Evolutionary conservation across 1,140 invertebrate species (phyloP).

Genomic region (Drosophila burlai): DNA sequence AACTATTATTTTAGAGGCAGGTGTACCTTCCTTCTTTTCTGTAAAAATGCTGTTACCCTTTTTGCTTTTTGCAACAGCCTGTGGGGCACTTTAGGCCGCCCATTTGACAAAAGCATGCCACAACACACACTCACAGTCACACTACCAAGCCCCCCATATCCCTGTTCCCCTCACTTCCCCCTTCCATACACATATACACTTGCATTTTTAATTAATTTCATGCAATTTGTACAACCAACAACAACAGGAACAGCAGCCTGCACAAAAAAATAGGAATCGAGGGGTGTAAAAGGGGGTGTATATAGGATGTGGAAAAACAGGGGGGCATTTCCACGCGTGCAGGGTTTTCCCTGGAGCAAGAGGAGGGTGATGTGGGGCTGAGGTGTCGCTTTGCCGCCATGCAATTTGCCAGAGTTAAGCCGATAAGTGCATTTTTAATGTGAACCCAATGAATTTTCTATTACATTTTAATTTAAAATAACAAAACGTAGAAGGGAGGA

Average conservation of each 20-base stretch:
- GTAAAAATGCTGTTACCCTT: conserved; percentile 6
- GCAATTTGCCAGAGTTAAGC: conserved; percentile 76
- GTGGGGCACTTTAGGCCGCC: conserved; percentile 76
- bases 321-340: conserved; percentile 1
- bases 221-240: conserved; percentile 71
- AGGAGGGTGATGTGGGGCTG: not conserved
- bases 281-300: conserved; percentile 13
- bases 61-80: conserved; percentile 60
- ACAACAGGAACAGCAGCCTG: conserved; percentile 28
- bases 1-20: conserved; percentile 11
- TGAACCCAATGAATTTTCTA: conserved; percentile 81
- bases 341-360: not conserved
- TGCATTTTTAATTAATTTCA: conserved; percentile 83
- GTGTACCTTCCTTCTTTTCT: not conserved
- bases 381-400: conserved; percentile 47
- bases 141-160: not conserved
- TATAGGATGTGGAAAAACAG: not conserved
- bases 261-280: conserved; percentile 18
- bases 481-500: conserved; percentile 42
- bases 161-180: not conserved
- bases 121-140: conserved; percentile 36
- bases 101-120: conserved; percentile 75
- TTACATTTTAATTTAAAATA: conserved; percentile 84
- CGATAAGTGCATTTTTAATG: conserved; percentile 83
- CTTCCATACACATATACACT: conserved; percentile 36